Conservation (phyloP, 2,797 vertebrate genomes). For the Sylvia borin region DNA sequence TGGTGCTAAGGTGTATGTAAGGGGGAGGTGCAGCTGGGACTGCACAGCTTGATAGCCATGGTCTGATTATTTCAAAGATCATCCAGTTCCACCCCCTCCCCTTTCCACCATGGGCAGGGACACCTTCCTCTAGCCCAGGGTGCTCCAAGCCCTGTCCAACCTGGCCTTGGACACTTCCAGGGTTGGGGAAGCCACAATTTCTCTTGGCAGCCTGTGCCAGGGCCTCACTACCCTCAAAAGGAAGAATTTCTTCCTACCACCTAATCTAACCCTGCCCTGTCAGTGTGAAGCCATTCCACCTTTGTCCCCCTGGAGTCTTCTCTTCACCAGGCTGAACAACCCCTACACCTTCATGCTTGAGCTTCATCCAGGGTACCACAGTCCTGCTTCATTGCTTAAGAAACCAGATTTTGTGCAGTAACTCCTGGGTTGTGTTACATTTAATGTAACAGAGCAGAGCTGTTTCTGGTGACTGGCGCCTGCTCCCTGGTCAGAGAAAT, state of each 20-base stretch:
- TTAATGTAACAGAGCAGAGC: not conserved
- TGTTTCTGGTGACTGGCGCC: not conserved
- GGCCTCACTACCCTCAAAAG: not conserved
- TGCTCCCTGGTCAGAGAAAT: not conserved
- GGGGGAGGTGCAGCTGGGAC: not conserved
- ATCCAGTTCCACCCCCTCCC: not conserved
- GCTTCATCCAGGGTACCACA: no score
- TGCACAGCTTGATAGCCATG: not conserved
- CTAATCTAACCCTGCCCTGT: not conserved
- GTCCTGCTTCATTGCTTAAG: no score
- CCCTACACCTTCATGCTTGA: accelerated
- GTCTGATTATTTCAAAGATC: not conserved
- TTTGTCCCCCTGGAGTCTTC: not conserved
- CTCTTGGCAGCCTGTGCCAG: not conserved
- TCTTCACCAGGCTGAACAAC: not conserved
- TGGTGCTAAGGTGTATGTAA: not conserved
- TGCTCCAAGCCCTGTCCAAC: not conserved
- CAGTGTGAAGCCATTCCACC: not conserved
- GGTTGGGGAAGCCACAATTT: not conserved
- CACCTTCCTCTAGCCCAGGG: accelerated
- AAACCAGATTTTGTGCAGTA: not conserved
- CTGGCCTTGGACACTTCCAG: not conserved
- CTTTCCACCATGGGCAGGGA: not conserved
- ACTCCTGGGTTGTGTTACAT: not conserved
- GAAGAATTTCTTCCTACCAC: not conserved